These are phyloP conservation scores for Budorcas taxicolor DNA, from an alignment of 2,113 vertebrate genomes.

Conservation along the genomic window DNA sequence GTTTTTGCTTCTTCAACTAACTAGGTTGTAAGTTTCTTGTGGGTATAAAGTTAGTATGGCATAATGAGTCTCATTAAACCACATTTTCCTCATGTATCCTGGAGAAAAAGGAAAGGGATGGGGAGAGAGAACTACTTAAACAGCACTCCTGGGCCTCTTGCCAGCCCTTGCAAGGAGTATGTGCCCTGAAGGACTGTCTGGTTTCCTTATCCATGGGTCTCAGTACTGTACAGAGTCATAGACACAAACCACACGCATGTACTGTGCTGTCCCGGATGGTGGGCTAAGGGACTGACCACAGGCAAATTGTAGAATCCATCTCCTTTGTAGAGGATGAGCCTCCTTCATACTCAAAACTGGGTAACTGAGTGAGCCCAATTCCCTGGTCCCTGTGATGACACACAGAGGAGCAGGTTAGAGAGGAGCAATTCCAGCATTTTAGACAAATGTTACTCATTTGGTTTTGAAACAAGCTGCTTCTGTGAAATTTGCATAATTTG, in stretches of 20 bases:
- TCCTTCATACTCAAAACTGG: not conserved
- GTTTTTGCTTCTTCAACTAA: not conserved
- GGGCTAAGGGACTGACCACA: not conserved
- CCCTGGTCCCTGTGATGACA: not conserved
- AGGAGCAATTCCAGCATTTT: not conserved
- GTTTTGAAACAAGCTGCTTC: not conserved
- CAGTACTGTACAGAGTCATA: not conserved
- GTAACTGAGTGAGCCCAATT: not conserved
- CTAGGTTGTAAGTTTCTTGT: not conserved
- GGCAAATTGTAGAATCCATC: not conserved
- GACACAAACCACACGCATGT: not conserved
- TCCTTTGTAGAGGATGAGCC: not conserved
- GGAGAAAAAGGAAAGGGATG: not conserved
- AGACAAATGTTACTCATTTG: not conserved
- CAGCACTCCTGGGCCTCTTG: not conserved
- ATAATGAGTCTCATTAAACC: not conserved
- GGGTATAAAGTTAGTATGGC: not conserved
- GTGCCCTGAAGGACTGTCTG: not conserved
- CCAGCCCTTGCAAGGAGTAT: not conserved
- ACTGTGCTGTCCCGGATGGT: not conserved
- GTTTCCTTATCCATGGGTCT: not conserved
- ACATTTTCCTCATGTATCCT: not conserved
- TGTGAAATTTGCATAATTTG: not conserved
- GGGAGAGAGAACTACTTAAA: not conserved
- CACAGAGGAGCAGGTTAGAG: not conserved